These are phyloP conservation scores for Glyphotaelius pellucidus DNA, from an alignment of 2,888 invertebrate genomes.

Conservation along the genomic window DNA sequence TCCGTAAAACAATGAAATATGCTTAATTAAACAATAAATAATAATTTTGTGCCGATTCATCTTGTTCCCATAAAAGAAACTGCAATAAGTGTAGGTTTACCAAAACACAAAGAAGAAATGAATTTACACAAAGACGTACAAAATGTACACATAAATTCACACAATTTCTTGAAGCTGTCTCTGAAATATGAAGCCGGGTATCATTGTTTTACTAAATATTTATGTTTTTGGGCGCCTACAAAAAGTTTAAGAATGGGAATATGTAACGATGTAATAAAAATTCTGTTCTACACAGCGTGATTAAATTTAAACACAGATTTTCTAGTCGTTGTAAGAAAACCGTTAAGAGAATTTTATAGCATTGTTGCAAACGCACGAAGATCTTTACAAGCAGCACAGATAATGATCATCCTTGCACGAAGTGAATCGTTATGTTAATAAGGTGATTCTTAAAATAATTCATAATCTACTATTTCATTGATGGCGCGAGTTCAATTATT, in stretches of 20 bases:
- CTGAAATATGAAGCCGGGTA: background rate
- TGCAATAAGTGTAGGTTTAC: constrained; percentile 1
- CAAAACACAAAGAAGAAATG: constrained; percentile 16
- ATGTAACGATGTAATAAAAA: background rate
- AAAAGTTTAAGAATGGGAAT: background rate
- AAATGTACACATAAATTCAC: constrained; percentile 13
- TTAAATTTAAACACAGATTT: background rate
- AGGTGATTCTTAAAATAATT: no score
- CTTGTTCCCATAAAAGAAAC: constrained; percentile 21
- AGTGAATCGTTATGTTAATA: background rate
- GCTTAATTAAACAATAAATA: background rate
- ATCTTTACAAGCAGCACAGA: background rate
- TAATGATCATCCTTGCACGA: background rate
- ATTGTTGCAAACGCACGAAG: background rate
- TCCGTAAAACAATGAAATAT: constrained; percentile 31
- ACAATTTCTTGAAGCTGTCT: constrained; percentile 6
- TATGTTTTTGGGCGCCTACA: background rate
- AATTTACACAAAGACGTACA: constrained; percentile 9
- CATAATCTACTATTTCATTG: no score
- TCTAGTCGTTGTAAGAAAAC: background rate
- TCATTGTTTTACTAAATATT: background rate
- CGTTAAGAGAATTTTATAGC: background rate
- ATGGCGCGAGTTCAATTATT: no score
- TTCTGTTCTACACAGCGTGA: background rate
- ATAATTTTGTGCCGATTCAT: constrained; percentile 37